Conservation (phyloP, 2,888 invertebrate genomes). For the Nomada flava region DNA sequence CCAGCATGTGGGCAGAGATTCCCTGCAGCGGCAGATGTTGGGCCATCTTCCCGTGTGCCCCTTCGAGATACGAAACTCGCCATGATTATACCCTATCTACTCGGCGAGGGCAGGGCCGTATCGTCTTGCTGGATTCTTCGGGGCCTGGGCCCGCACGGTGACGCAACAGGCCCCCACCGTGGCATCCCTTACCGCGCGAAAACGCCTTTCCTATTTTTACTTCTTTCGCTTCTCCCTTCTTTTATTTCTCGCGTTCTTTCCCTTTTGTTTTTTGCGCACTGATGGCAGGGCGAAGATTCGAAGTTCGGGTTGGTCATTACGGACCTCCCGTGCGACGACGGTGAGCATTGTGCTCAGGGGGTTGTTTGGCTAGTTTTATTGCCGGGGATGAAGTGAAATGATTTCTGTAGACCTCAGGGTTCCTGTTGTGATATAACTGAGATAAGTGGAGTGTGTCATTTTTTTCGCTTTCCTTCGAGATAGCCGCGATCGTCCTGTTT, state of each 20-base stretch:
- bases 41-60: slow-evolving; percentile 75
- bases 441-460: slow-evolving; percentile 2
- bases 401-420: background rate
- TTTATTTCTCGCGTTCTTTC: background rate
- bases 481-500: background rate
- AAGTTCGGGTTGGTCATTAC: slow-evolving; percentile 4
- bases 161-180: slow-evolving; percentile 29
- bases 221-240: background rate
- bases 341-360: background rate
- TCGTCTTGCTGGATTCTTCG: slow-evolving; percentile 61
- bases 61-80: slow-evolving; percentile 72
- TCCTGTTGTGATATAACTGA: background rate
- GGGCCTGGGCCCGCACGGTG: slow-evolving; percentile 45
- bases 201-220: background rate
- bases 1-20: slow-evolving; percentile 81
- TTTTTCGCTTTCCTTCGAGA: background rate
- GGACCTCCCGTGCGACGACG: slow-evolving; percentile 5
- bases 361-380: slow-evolving; percentile 7
- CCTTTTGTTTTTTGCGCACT: background rate
- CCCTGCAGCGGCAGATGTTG: slow-evolving; percentile 82
- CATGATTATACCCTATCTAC: slow-evolving; percentile 75
- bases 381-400: background rate
- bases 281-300: background rate
- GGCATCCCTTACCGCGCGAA: background rate
- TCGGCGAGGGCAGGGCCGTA: slow-evolving; percentile 69